A percentile compares a stretch with the other conserved stretches of the same genome.
These are phyloP conservation scores for Glareola pratincola DNA, from an alignment of 2,113 vertebrate genomes.

Conservation along the genomic window DNA sequence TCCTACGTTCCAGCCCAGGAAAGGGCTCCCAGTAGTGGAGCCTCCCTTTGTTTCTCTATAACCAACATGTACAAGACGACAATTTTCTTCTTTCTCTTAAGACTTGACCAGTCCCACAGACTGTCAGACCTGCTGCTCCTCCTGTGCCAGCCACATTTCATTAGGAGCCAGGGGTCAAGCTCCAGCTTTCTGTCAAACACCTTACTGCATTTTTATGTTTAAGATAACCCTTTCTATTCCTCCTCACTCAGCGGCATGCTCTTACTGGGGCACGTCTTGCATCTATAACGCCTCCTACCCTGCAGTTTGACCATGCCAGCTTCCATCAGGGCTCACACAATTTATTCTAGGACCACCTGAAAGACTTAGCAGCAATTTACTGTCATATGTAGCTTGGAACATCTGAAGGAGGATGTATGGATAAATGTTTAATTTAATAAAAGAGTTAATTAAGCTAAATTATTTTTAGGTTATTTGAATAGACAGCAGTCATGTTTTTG, in stretches of 20 bases:
- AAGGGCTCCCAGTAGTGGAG: background rate
- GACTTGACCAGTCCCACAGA: background rate
- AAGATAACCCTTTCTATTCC: background rate
- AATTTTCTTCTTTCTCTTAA: background rate
- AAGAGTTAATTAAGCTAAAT: background rate
- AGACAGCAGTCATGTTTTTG: background rate
- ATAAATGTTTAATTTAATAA: no score
- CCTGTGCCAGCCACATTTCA: background rate
- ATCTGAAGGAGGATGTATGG: background rate
- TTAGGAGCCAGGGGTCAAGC: no score
- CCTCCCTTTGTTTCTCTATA: no score
- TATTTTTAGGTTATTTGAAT: no score
- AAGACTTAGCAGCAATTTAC: background rate
- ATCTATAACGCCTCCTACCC: background rate
- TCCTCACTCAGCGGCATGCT: no score
- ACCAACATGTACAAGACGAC: fast-evolving
- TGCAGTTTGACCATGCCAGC: background rate
- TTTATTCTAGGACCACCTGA: background rate
- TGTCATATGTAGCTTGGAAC: background rate
- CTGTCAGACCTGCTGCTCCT: background rate
- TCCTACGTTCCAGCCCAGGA: background rate
- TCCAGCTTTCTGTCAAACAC: background rate
- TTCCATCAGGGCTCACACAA: background rate
- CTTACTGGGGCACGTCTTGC: background rate
- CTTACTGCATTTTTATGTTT: background rate